phyloP scores from a whole-genome alignment of 2,797 vertebrate genomes.

The Ceyx erithaca region DNA sequence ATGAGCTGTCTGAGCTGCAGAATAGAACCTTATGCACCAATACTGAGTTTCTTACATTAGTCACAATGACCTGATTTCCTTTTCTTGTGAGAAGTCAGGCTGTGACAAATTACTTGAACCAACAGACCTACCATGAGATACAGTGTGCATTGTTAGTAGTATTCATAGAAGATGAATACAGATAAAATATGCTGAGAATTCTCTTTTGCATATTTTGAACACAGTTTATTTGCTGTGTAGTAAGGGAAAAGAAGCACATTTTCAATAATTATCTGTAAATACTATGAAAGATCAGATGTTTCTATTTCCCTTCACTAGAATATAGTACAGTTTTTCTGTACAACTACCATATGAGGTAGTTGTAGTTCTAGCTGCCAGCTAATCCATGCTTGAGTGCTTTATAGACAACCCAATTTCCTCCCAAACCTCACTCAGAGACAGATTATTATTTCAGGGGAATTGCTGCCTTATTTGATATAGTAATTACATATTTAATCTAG shows the following conservation, averaged over 20 bases:
- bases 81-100: background rate
- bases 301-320: background rate
- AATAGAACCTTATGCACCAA: background rate
- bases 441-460: background rate
- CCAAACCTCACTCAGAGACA: background rate
- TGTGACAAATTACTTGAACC: constrained; percentile 24
- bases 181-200: background rate
- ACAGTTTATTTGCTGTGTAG: background rate
- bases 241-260: background rate
- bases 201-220: background rate
- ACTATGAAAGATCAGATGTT: background rate
- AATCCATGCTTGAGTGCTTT: background rate
- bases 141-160: background rate
- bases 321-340: background rate
- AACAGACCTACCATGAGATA: background rate
- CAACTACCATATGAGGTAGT: background rate
- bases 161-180: background rate
- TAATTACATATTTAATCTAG: background rate
- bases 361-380: background rate
- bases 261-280: background rate
- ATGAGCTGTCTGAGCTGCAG: background rate
- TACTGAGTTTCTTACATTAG: background rate
- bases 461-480: background rate
- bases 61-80: constrained; percentile 14
- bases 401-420: background rate